Evolutionary conservation across 2,797 vertebrate species (phyloP), one percentile per base, ranked within the genome.

Genomic region (Falco rusticolus): DNA sequence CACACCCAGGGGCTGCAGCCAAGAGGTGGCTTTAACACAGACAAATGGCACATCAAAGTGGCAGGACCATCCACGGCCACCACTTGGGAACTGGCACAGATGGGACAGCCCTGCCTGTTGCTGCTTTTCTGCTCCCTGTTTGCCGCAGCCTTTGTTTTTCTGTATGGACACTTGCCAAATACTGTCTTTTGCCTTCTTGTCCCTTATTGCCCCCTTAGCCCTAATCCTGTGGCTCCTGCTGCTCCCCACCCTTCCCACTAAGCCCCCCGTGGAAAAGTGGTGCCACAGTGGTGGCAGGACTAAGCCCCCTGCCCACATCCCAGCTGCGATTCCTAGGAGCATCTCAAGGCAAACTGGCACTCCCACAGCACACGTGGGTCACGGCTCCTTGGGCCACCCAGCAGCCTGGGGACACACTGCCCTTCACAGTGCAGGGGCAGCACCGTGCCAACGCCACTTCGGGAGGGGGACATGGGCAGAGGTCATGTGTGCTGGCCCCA

Each of bases 391-490:
- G 2, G 68, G 66, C 45, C 2, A 1, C 19, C 45, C 3, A 3
- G 57, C 57, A 63, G 34, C 59, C 29, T 11, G n/a, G n/a, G 72
- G 47, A 82, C 71, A 66, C 1, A 2, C 51, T 25, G 45, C 33
- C 65, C 45, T 54, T 66, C 48, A 37, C 33, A 37, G 59, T 1
- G 0, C 39, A 10, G 10, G 37, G 53, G 11, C 71, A 34, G 63
- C 28, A 39, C 34, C 3, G 1, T 3, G 2, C 45, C 2, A 0
- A 50, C 16, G 47, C 65, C 8, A 2, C 21, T 57, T 69, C 1
- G 3, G 53, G 74, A 60, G 41, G 39, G 48, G 18, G 25, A 37
- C 6, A 0, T 6, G 39, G 56, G 41, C 2, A 4, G 19, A 1
- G 68, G 37, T 63, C 56, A 11, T 9, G 56, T 0, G 0, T 77